Base-by-base conservation (phyloP, 2,888 invertebrate species). In the Hyppa rectilinea region DNA sequence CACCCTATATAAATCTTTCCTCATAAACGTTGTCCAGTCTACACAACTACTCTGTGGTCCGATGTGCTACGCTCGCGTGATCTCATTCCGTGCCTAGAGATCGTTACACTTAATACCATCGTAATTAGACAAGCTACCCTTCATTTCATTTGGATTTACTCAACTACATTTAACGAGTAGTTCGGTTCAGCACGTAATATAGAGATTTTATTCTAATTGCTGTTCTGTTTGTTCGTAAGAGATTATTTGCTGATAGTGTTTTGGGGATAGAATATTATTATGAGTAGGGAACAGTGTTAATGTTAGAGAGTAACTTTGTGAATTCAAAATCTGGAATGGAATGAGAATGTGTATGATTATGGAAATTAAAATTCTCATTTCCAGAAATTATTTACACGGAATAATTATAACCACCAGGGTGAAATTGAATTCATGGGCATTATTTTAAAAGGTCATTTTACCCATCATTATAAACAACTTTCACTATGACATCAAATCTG, bases 41-140 rank as follows among this genome's bases (percentile, higher is more conserved):
- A 2, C 26, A 12, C 14, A 5, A 2, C 14, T 63, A 61, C 43
- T 83, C 71, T 71, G 43, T 76, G 79, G 5, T 31, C 29, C 50
- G 12, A 62, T 52, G 43, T 52, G 38, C 65, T 36, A 14, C 26
- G 71, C 75, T 90, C 79, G 91, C 91, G 91, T 91, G 91, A 74
- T 71, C 40, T 43, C 60, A 81, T 91, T 83, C 87, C 91, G 91
- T 91, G 91, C 75, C 76, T 75, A 81, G 83, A 82, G 85, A 87
- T 89, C 89, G 87, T 91, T 89, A 85, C 81, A 79, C 69, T 64
- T 81, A 86, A 87, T 85, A 81, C 85, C 69, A 76, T 78, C 76
- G 89, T 90, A 92, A 92, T 92, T 92, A 92, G 88, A 86, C 86
- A 86, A 82, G 87, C 84, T 85, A 83, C 87, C 86, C 84, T 85